These are phyloP conservation scores for Odontomyia ornata DNA, from an alignment of 2,888 invertebrate species.

Conservation along the genomic window DNA sequence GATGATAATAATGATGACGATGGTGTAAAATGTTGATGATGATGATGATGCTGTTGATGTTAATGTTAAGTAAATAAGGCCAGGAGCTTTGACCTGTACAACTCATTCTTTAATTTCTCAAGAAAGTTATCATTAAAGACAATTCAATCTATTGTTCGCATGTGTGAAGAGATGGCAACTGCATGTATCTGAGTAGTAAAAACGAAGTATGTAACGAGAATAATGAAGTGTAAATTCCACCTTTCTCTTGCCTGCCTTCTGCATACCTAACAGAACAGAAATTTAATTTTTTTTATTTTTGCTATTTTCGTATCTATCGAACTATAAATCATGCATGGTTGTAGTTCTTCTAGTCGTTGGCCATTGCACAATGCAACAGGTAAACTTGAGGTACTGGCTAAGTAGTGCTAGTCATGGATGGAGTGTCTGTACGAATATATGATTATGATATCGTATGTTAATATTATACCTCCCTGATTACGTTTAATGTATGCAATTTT, in stretches of 20 bases:
- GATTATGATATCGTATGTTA: background rate
- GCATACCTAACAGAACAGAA: background rate
- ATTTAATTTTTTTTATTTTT: background rate
- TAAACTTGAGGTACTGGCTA: background rate
- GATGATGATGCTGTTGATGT: background rate
- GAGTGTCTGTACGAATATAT: background rate
- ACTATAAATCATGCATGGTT: background rate
- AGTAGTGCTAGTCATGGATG: background rate
- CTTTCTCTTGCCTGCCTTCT: background rate
- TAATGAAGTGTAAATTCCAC: background rate
- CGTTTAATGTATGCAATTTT: background rate
- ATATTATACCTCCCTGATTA: conserved; percentile 11
- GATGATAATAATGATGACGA: background rate
- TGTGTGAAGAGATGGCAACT: background rate
- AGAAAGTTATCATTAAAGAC: background rate
- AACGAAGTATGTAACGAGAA: background rate
- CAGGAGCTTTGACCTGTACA: background rate
- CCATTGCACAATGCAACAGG: background rate
- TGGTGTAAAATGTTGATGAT: background rate
- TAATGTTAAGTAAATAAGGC: background rate
- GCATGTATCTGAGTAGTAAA: background rate
- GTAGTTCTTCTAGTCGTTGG: background rate
- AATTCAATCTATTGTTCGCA: background rate
- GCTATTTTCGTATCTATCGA: background rate
- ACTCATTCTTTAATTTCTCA: conserved; percentile 1